Conservation (phyloP, 1,140 invertebrate species). For the Euwallacea fornicatus region DNA sequence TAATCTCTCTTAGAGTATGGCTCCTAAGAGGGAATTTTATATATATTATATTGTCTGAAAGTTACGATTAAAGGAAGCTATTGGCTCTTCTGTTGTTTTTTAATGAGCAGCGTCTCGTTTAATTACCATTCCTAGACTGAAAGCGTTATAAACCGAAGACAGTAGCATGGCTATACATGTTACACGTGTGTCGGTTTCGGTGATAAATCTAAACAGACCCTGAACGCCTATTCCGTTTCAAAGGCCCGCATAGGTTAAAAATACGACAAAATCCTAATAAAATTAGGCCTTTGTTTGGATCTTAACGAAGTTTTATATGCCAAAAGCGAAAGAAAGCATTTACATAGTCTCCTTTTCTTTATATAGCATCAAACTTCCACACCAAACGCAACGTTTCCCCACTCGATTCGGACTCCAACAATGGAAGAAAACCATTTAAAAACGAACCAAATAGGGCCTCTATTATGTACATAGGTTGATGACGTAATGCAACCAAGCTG, state of each 20-base stretch:
- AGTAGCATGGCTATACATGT: constrained; percentile 13
- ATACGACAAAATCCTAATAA: constrained; percentile 13
- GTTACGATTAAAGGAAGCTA: constrained; percentile 9
- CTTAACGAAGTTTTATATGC: not conserved
- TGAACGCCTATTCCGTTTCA: constrained; percentile 17
- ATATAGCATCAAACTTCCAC: too few relatives aligned
- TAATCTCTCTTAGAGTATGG: too few relatives aligned
- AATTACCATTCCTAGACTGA: constrained; percentile 20
- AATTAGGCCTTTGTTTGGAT: constrained; percentile 16
- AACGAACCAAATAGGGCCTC: too few relatives aligned
- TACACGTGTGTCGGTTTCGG: constrained; percentile 15
- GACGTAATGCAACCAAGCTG: constrained; percentile 9
- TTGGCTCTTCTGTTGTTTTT: not conserved
- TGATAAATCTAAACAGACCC: constrained; percentile 23
- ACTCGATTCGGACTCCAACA: too few relatives aligned
- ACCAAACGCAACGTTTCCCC: too few relatives aligned
- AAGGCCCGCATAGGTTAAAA: constrained; percentile 13
- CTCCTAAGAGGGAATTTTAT: too few relatives aligned
- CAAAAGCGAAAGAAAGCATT: too few relatives aligned
- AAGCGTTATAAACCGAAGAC: constrained; percentile 19
- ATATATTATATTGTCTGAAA: not conserved
- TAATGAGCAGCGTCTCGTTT: constrained; percentile 6
- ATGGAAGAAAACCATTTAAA: too few relatives aligned
- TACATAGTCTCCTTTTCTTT: too few relatives aligned
- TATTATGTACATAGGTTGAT: not conserved